Conservation (phyloP, 2,797 vertebrate species). For the Scarus forsteni region DNA sequence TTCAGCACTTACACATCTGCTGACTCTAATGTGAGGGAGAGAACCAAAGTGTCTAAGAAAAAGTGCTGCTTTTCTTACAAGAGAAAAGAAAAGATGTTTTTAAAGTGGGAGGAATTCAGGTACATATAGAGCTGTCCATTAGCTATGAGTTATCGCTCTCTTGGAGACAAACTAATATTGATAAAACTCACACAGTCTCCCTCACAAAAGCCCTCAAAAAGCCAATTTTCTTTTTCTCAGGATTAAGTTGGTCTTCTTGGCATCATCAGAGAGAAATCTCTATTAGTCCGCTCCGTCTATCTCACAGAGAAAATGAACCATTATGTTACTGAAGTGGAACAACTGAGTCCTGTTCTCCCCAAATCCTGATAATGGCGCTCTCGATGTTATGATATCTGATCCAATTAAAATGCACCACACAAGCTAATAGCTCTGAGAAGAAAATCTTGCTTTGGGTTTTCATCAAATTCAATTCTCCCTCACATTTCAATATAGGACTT, state of each 20-base stretch:
- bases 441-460: constrained; percentile 47
- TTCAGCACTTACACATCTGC: constrained; percentile 41
- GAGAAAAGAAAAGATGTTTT: not conserved
- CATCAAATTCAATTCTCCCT: constrained; percentile 33
- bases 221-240: constrained; percentile 54
- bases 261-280: constrained; percentile 70
- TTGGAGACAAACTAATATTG: constrained; percentile 19
- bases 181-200: constrained; percentile 16
- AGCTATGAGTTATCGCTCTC: constrained; percentile 35
- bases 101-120: constrained; percentile 1
- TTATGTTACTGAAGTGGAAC: constrained; percentile 69
- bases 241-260: constrained; percentile 66
- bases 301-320: constrained; percentile 46
- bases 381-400: constrained; percentile 58
- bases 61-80: not conserved
- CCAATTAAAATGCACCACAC: constrained; percentile 62
- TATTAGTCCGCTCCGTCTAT: constrained; percentile 57
- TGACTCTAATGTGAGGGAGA: constrained; percentile 8
- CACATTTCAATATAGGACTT: constrained; percentile 26
- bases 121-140: constrained; percentile 31
- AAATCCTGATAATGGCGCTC: constrained; percentile 60
- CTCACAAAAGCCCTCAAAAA: constrained; percentile 31
- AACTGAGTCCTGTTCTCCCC: constrained; percentile 42
- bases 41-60: not conserved
- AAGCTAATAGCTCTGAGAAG: constrained; percentile 24